Evolutionary conservation across 64 coral and sea anemone genomes (phyloP), one percentile per base, ranked within the genome.

Genomic region (Porites australiensis): DNA sequence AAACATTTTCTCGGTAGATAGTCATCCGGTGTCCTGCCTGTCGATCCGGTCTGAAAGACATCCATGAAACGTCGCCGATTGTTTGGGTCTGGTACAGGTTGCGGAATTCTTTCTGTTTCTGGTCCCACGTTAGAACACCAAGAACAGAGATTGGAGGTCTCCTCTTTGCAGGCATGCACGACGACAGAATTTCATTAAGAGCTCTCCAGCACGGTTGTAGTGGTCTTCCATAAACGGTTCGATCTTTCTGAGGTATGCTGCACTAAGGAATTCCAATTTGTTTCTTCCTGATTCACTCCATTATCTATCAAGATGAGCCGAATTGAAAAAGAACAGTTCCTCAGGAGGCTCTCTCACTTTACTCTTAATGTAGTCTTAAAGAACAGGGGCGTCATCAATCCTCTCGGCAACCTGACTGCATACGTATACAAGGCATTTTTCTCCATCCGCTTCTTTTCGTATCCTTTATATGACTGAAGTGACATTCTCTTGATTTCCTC

Each of bases 1-100:
- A 55, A 55, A 83, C 78, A 85, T 74, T 74, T 92, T 83, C 83
- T 58, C 70, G 91, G 91, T 67, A 79, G 82, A 76, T 52, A 87
- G 37, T 93, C 91, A 48, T 93, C 83, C 27, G 64, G 67, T 70
- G 72, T 50, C 27, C 64, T 74, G 22, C 70, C 72, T 64, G 81
- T 50, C 45, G 75, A 37, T 70, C 13, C 45, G 44, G 91, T 93
- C 58, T 86, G 9, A n/a, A 69, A 77, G 46, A 82, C 90, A 75
- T 59, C 47, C 69, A 92, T 84, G 79, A 79, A 93, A 44, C 87
- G 83, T 3, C 82, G 73, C 5, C 72, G 82, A 64, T 79, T 93
- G 12, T 86, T 9, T 51, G 50, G 64, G 82, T 93, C 91, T 92
- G 79, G 79, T 53, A 92, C 80, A 49, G 81, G 79, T 44, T 84